Evolutionary conservation across 2,113 vertebrate species (phyloP).

Genomic region (Anser brachyrhynchus): DNA sequence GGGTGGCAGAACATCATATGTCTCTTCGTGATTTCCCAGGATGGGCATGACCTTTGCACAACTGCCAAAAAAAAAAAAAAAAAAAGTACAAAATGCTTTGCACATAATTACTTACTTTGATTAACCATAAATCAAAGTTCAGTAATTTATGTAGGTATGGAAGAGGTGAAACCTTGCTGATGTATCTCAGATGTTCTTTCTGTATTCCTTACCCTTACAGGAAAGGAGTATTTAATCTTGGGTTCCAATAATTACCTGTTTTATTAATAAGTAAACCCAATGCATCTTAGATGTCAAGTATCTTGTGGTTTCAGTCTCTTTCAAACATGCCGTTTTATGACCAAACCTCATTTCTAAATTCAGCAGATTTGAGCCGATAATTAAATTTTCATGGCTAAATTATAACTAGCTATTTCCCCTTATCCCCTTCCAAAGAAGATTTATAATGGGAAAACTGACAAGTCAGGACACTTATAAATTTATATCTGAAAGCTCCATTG

Average conservation of each 20-base stretch:
- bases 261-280: not conserved
- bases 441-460: not conserved
- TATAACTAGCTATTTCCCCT: not conserved
- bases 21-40: not conserved
- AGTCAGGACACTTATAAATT: not conserved
- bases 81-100: not conserved
- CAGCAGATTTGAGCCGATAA: not conserved
- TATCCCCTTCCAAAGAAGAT: not conserved
- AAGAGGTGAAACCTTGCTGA: not conserved
- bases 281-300: not conserved
- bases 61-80: not conserved
- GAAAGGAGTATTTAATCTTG: not conserved
- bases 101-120: not conserved
- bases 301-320: not conserved
- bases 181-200: not conserved
- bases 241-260: not conserved
- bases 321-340: not conserved
- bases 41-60: not conserved
- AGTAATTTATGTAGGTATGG: not conserved
- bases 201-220: not conserved
- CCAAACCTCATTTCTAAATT: not conserved
- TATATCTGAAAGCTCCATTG: not conserved
- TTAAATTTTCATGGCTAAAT: slow-evolving; percentile 34
- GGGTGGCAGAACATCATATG: not conserved
- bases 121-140: not conserved